A percentile compares a stretch with the other conserved stretches of the same genome.
Conservation (phyloP, 1,140 invertebrate genomes). For the Panagrolaimus sp. region DNA sequence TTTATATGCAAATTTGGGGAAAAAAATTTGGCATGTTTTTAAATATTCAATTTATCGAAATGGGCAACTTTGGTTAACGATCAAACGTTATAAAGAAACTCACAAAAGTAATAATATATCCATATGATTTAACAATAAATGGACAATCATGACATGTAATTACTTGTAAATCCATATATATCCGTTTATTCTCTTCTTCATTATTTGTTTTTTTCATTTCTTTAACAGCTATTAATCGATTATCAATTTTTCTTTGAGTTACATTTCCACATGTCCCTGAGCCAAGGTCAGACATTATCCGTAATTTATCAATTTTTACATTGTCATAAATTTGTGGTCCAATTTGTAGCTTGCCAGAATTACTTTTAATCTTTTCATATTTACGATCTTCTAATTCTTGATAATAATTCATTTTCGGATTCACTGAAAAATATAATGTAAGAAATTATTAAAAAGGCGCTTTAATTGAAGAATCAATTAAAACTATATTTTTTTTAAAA, state of each 20-base stretch:
- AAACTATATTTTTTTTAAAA: too few relatives aligned
- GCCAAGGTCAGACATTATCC: constrained; percentile 28
- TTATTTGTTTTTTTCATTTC: constrained; percentile 95
- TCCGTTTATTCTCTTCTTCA: constrained; percentile 89
- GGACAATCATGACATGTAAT: constrained; percentile 91
- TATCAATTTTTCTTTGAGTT: constrained; percentile 16
- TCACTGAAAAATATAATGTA: too few relatives aligned
- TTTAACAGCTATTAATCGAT: constrained; percentile 62
- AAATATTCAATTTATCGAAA: too few relatives aligned
- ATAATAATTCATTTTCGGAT: too few relatives aligned
- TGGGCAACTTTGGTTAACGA: too few relatives aligned
- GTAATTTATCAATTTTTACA: constrained; percentile 31
- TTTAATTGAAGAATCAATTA: too few relatives aligned
- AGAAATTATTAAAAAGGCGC: too few relatives aligned
- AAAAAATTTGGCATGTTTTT: too few relatives aligned
- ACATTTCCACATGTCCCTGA: constrained; percentile 37
- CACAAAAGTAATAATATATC: constrained; percentile 84
- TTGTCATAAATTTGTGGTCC: constrained; percentile 31
- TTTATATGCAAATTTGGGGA: too few relatives aligned
- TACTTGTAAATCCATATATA: constrained; percentile 96
- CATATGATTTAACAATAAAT: constrained; percentile 91
- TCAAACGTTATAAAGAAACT: too few relatives aligned
- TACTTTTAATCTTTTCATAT: constrained; percentile 32
- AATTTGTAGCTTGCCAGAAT: constrained; percentile 34
- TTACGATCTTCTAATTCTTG: too few relatives aligned